A percentile compares a stretch with the other conserved stretches of the same genome.
These are phyloP conservation scores for Zaprionus nigranus DNA, from an alignment of 1,140 invertebrate genomes.

Conservation along the genomic window DNA sequence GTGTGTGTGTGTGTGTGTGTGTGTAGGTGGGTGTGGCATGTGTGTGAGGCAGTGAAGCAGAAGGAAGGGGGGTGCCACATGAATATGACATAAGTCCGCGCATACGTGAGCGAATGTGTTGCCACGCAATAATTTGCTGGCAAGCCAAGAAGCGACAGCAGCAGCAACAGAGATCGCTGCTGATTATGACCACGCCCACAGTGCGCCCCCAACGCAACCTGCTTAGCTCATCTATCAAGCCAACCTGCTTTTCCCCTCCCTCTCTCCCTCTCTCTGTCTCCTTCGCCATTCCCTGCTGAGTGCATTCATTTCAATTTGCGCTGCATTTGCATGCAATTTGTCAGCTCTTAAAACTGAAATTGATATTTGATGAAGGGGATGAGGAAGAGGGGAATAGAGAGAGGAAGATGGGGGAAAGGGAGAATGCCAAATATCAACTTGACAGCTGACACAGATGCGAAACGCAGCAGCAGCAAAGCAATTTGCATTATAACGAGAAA, in stretches of 20 bases:
- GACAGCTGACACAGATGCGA: conserved; percentile 49
- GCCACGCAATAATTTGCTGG: conserved; percentile 46
- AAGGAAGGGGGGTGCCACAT: conserved; percentile 11
- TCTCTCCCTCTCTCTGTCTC: not conserved
- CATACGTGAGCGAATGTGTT: conserved; percentile 8
- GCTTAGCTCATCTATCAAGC: not conserved
- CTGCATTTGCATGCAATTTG: conserved; percentile 47
- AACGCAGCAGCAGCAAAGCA: conserved; percentile 30
- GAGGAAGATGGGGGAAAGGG: not conserved
- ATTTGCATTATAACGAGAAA: conserved; percentile 43
- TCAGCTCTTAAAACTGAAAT: conserved; percentile 51
- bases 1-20: conserved; percentile 3
- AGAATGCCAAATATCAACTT: conserved; percentile 47
- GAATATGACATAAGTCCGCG: conserved; percentile 69
- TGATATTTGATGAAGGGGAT: conserved; percentile 40
- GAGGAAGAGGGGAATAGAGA: not conserved
- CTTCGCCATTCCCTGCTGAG: not conserved
- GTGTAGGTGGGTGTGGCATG: not conserved
- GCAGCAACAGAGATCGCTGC: conserved; percentile 29
- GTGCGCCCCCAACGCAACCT: not conserved
- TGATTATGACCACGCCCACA: conserved; percentile 49
- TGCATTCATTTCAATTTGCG: conserved; percentile 43
- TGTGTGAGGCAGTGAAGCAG: conserved; percentile 1
- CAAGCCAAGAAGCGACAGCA: conserved; percentile 3
- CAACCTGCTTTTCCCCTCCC: not conserved